Evolutionary conservation across 1,140 invertebrate species (phyloP), one percentile per base, ranked within the genome.

Genomic region (Eriosoma lanigerum): DNA sequence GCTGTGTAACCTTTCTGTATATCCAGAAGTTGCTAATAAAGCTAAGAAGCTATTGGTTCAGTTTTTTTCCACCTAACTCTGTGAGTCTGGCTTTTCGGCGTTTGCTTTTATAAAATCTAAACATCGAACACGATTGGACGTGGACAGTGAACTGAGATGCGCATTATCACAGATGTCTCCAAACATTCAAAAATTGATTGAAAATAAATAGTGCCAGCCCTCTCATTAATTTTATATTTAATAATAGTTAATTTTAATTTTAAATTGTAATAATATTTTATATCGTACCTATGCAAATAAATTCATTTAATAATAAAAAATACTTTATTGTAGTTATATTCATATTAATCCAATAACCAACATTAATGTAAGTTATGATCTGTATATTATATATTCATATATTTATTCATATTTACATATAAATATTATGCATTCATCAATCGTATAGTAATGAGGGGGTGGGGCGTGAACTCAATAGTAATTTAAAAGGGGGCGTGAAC

Each of bases 91-190:
- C 21, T 83, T 83, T 81, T 83, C 78, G 72, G 64, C 80, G 44
- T 52, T 82, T 80, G 60, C 76, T 26, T 38, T 19, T 26, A 82
- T 83, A 64, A 83, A 83, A 81, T 82, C 73, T 64, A 83, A 83
- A 72, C 81, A 83, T 46, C 73, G 82, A 81, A 80, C 83, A 56
- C 80, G 80, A 62, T 78, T 83, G 70, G 26, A 58, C 68, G 38
- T 81, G n/a, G 66, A 81, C 13, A 76, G 64, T 60, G 81, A 82
- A 66, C 48, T 83, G 68, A 80, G 48, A 70, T 66, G 82, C 73
- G 64, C 72, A 66, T 58, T 82, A 78, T 52, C n/a, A n/a, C 60
- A 64, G 60, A 32, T 38, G 29, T 64, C 26, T 29, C 60, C 60
- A 38, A 64, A 64, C 13, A 38, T 64, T 5, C n/a, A 64, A 38